Evolutionary conservation across 2,888 invertebrate species (phyloP), one percentile per base, ranked within the genome.

Genomic region (Gonocerus acuteangulatus): DNA sequence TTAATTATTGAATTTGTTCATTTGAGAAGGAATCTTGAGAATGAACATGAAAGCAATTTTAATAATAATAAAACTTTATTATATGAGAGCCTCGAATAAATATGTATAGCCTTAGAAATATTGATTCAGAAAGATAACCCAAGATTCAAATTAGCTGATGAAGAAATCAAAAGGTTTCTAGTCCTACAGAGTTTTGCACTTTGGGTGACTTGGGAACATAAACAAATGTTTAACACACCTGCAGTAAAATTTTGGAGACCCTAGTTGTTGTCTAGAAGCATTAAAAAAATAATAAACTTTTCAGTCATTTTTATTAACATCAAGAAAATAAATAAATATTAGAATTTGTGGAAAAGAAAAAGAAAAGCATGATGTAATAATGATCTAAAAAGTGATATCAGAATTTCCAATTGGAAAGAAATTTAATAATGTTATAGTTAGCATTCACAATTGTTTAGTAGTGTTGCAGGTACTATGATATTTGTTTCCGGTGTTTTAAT

Each of bases 241-340:
- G 61, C 23, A 54, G 32, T 32, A 61, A 47, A 47, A 61, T 52
- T 45, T 61, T 61, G 61, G 52, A 52, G 61, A 61, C 61, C 61
- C 54, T 61, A 54, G 61, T 34, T 52, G 61, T 48, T 54, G 52
- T 45, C 52, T 54, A 47, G 48, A 34, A 45, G 11, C 18, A 52
- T 45, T 44, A 57, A 57, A 23, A 44, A 56, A 47, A 45, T 27
- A 57, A 27, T 27, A 23, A 47, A 23, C 44, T 16, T 47, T 11
- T 56, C 15, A 32, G 23, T 32, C 16, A 47, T 15, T 45, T 47
- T 57, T 19, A 32, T 6, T 47, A n/a, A 39, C 11, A 34, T 18
- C 18, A 18, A 47, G n/a, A 19, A n/a, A n/a, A n/a, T n/a, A n/a
- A 47, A 19, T 19, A 39, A 52, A 7, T 19, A 49, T 27, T 3